Evolutionary conservation across 2,113 vertebrate genomes (phyloP).

Genomic region (Meriones unguiculatus): DNA sequence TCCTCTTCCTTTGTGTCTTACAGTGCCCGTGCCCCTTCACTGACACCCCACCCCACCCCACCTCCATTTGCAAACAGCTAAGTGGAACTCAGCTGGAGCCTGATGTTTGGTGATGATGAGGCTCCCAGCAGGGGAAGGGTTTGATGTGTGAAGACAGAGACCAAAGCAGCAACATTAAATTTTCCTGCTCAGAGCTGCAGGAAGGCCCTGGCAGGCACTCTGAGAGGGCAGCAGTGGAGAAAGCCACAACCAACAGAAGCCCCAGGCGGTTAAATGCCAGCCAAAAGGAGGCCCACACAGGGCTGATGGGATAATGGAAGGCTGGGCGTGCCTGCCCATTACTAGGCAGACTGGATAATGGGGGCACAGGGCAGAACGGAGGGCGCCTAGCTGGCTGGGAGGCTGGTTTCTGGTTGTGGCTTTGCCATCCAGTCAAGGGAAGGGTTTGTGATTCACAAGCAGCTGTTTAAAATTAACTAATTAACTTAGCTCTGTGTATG

Average conservation of each 20-base stretch:
- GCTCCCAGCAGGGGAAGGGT: constrained; percentile 81
- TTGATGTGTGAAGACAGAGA: constrained; percentile 81
- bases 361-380: neutral
- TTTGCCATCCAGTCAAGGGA: neutral
- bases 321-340: constrained; percentile 5
- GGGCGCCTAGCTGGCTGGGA: neutral
- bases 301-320: constrained; percentile 62
- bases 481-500: neutral
- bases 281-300: constrained; percentile 20
- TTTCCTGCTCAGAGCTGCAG: constrained; percentile 67
- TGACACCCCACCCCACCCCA: constrained; percentile 22
- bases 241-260: constrained; percentile 60
- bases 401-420: neutral
- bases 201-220: constrained; percentile 61
- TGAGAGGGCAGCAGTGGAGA: neutral
- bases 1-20: neutral
- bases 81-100: constrained; percentile 80
- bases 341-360: constrained; percentile 46
- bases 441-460: constrained; percentile 25
- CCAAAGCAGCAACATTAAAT: constrained; percentile 80
- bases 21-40: neutral
- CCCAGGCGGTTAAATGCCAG: constrained; percentile 67
- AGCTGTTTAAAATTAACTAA: neutral
- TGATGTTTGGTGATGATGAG: constrained; percentile 80
- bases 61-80: constrained; percentile 81